Percentiles rank a stretch among this genome's conserved stretches.
phyloP scores from a whole-genome alignment of 2,113 vertebrate genomes.

The Hydrolagus affinis region DNA sequence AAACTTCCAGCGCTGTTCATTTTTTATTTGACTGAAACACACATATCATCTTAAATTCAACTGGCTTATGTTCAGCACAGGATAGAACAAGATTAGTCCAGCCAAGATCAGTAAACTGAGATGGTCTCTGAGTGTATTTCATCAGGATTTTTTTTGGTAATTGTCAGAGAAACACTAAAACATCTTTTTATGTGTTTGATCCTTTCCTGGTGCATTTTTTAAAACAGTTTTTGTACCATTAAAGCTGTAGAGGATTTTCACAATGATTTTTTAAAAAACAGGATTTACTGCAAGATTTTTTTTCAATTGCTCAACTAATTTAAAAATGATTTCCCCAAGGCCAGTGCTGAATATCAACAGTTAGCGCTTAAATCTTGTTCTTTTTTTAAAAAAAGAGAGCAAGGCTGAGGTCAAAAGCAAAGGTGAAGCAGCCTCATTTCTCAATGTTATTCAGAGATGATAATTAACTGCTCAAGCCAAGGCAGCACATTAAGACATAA shows the following conservation, averaged over 20 bases:
- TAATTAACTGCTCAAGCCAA: constrained; percentile 7
- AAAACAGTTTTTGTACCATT: neutral
- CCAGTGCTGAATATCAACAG: neutral
- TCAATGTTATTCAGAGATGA: constrained; percentile 16
- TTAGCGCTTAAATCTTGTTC: neutral
- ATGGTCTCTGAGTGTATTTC: neutral
- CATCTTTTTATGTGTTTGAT: too few relatives aligned
- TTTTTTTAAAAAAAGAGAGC: neutral
- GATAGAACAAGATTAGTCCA: too few relatives aligned
- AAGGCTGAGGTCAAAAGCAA: constrained; percentile 10
- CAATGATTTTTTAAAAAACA: neutral
- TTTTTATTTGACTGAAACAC: neutral
- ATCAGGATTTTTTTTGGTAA: neutral
- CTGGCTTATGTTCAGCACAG: neutral
- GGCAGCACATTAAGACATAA: constrained; percentile 20
- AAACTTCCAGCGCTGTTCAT: neutral
- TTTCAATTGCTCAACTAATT: neutral
- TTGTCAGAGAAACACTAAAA: neutral
- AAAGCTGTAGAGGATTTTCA: neutral
- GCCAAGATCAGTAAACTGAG: constrained; percentile 1
- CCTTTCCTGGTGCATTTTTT: neutral
- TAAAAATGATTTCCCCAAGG: neutral
- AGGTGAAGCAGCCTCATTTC: constrained; percentile 12
- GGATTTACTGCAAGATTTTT: neutral
- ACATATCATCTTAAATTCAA: neutral